Base-by-base conservation (phyloP, 1,140 invertebrate genomes). In the Drosophila virilis region DNA sequence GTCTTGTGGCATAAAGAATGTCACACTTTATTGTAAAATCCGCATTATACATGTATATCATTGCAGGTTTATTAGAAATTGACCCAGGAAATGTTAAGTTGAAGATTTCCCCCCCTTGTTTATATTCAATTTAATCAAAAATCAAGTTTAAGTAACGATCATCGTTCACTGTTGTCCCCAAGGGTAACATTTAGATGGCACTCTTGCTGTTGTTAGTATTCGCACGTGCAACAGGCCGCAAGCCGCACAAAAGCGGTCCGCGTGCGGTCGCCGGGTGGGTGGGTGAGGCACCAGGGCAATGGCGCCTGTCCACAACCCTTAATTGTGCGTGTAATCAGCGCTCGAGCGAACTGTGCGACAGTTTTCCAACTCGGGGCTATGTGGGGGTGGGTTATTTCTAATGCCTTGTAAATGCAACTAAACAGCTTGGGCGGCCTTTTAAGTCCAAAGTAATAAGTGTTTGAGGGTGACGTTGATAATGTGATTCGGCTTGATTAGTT, bases 261-360 rank as follows among this genome's bases (percentile, higher is more conserved):
- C 38, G 61, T 62, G 61, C 66, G 68, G 50, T 60, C 33, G 71
- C 35, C 72, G 62, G 12, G 7, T 8, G 13, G 13, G 17, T 33
- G 17, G 58, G 43, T n/a, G 8, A 10, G 28, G 38, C 37, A 13
- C 45, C 59, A 40, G 45, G 43, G 59, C 6, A 45, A 59, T 78
- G 78, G 32, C 80, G 69, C 54, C 51, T 55, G 65, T 37, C 83
- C 83, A 65, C 83, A 86, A 79, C 83, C 83, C 83, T 88, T 86
- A 86, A 86, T 86, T 88, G 83, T 66, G 76, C 83, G 79, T 88
- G 83, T 88, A 86, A 86, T 88, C 83, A 76, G 52, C 46, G 50
- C 13, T 35, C 65, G 40, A 13, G 38, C 65, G 32, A 38, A 50
- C 59, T 51, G 38, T 74, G 65, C 17, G 65, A 69, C 58, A 61